Base-by-base conservation (phyloP, 2,888 invertebrate species). In the Galeruca laticollis region DNA sequence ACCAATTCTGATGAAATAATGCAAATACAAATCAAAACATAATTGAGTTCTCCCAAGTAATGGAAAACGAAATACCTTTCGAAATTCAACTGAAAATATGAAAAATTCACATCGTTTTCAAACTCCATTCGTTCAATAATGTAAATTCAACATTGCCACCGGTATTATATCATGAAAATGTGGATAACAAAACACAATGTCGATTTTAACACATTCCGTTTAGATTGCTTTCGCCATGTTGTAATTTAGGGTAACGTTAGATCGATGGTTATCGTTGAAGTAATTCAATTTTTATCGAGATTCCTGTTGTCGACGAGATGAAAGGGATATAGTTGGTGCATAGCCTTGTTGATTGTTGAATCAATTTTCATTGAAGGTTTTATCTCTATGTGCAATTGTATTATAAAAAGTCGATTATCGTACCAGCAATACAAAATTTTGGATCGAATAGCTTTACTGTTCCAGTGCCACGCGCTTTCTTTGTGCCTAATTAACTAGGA, bases 191-290 rank as follows among this genome's bases (percentile, higher is more conserved):
- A 51, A 61, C 49, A 61, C 61, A 61, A 61, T 49, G 61, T 61
- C 49, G 49, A 61, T 49, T 61, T 61, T 61, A 61, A 51, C 61
- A 49, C 61, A 33, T 61, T 33, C 33, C 47, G 61, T 49, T 60
- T 61, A 61, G 61, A 49, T 61, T 61, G 61, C 61, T 49, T 61
- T 61, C 61, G 61, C 61, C 61, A 51, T 61, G 49, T 61, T 49
- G 61, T 61, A 61, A 51, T 61, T 61, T 61, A 61, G 49, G 61
- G 61, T 61, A 61, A 61, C 49, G 61, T 61, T 49, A 61, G 61
- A 61, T 61, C 61, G 61, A 61, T 61, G 26, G 49, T 49, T 61
- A 61, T 61, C 61, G 49, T 49, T 49, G 21, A 33, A 18, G 61
- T 61, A 61, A 61, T 61, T 61, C 33, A 61, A 61, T 61, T 61